Base-by-base conservation (phyloP, 1,140 invertebrate species). In the Trachymyrmex cornetzi region DNA sequence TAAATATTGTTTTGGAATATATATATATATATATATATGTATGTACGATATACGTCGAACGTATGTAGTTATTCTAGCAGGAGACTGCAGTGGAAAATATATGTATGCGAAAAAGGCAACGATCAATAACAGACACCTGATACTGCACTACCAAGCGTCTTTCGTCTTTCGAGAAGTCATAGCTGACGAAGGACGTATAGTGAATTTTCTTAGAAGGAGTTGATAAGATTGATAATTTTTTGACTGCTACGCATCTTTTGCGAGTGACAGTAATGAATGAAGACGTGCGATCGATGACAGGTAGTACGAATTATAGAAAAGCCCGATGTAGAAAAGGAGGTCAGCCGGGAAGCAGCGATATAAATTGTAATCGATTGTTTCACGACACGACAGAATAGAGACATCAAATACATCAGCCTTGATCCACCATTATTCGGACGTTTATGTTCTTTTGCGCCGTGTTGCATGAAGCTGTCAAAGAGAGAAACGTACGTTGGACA, bases 401-500 rank as follows among this genome's bases (percentile, higher is more conserved):
- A 48, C 30, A 55, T 61, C 63, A 44, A 48, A 84, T 75, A 75
- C 44, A 57, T 74, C 69, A 57, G 9, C 69, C 27, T n/a, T 63
- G 80, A 84, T 84, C 69, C 44, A 44, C 53, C 30, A 44, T 84
- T 84, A 84, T 84, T 71, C 34, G 64, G 11, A 80, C 53, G 69
- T 75, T 75, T 84, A 63, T 74, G 69, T 75, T 84, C 80, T 74
- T 75, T 61, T 84, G 80, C 38, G 80, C 69, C 55, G 67, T 84
- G 80, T 84, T 75, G 80, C 80, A 61, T 84, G 80, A 84, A 84
- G 80, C 80, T 84, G 80, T 84, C 80, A 84, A 84, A 84, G 80
- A 84, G 80, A 84, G 79, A 74, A 84, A 84, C 69, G 61, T 63
- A 84, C 22, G 66, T 84, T 61, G 69, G 69, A n/a, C 55, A n/a